These are phyloP conservation scores for Thecophora atra DNA, from an alignment of 2,888 invertebrate species.

Conservation along the genomic window DNA sequence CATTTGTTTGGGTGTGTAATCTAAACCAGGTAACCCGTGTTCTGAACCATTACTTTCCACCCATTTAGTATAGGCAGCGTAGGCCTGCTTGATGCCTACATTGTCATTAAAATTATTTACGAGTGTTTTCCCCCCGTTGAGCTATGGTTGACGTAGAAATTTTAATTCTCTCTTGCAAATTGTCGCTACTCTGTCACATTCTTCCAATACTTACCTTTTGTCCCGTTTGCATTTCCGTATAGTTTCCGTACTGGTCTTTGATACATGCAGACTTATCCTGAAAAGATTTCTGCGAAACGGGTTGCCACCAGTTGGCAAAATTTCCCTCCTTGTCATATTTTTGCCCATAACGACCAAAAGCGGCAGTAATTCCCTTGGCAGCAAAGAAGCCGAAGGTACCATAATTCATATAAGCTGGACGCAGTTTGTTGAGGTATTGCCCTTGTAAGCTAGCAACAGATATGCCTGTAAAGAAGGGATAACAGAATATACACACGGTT, in stretches of 20 bases:
- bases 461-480: constrained; percentile 73
- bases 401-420: constrained; percentile 92
- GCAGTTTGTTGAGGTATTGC: constrained; percentile 86
- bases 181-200: constrained; percentile 40
- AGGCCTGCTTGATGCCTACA: constrained; percentile 58
- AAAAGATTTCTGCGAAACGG: constrained; percentile 83
- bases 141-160: background rate
- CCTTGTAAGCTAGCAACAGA: constrained; percentile 94
- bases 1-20: constrained; percentile 53
- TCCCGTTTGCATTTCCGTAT: constrained; percentile 79
- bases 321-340: constrained; percentile 94
- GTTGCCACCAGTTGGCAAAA: constrained; percentile 92
- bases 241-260: constrained; percentile 93
- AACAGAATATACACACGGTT: constrained; percentile 1
- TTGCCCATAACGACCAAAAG: constrained; percentile 88
- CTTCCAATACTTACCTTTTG: constrained; percentile 62
- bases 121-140: constrained; percentile 45
- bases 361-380: constrained; percentile 92
- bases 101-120: constrained; percentile 61
- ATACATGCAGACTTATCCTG: constrained; percentile 88
- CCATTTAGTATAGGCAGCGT: constrained; percentile 57
- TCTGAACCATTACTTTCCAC: constrained; percentile 40
- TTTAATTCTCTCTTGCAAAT: background rate
- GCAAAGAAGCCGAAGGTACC: constrained; percentile 92
- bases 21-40: constrained; percentile 53